Evolutionary conservation across 1,140 invertebrate species (phyloP), one percentile per base, ranked within the genome.

Genomic region (Dufourea novaeangliae): DNA sequence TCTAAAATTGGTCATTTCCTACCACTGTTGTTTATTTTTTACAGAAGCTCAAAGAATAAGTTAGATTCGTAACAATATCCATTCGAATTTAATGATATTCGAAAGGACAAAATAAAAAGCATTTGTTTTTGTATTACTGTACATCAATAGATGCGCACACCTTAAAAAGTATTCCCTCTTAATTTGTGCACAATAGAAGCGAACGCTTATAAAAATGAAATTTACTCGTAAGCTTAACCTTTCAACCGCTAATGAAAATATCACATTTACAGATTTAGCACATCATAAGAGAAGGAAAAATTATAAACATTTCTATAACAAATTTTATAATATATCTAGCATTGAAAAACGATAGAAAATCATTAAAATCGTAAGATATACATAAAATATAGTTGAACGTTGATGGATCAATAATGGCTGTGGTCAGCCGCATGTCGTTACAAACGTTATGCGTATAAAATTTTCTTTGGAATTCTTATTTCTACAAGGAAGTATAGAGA

Each of bases 341-440:
- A 29, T 8, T 25, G 12, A 34, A 44, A 2, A 12, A 37, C 6
- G 12, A n/a, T 1, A 12, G 10, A 64, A 27, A 2, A 32, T 29
- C 7, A 34, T 27, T 32, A 41, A 22, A 56, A 32, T 32, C 1
- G 1, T 46, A 25, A 29, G 0, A 22, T n/a, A 52, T 52, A 7
- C 5, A 20, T 12, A 39, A 46, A 54, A 79, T 27, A 41, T 52
- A 46, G 25, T 64, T 63, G 12, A 77, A 70, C 75, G 46, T 71
- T 80, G 69, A 22, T 77, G 77, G 78, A 87, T 88, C 86, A 63
- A 88, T 88, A 88, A 80, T 77, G 74, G 84, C 76, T 63, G 52
- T 76, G 5, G 52, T 54, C 66, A 41, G 62, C 71, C 52, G 62
- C 75, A 80, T 75, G 56, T 73, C 29, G 34, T 70, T 64, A 57